These are phyloP conservation scores for Conopomorpha cramerella DNA, from an alignment of 1,140 invertebrate genomes.

Conservation along the genomic window DNA sequence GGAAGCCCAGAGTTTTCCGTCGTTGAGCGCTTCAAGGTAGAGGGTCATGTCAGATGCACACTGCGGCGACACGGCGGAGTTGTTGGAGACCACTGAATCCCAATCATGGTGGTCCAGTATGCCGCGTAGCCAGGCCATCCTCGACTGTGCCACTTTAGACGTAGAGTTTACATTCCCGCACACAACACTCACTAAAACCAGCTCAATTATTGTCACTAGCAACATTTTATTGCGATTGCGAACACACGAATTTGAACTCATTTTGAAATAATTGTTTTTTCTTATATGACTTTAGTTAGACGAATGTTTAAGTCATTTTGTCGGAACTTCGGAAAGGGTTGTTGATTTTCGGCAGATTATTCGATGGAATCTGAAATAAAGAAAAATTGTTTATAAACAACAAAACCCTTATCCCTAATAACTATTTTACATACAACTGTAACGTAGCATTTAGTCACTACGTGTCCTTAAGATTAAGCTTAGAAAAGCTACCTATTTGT, in stretches of 20 bases:
- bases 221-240: conserved; percentile 5
- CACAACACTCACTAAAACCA: conserved; percentile 46
- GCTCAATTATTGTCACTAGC: conserved; percentile 23
- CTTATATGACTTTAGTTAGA: background rate
- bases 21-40: conserved; percentile 62
- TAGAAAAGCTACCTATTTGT: too few species aligned
- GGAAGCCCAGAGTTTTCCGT: conserved; percentile 69
- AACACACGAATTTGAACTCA: conserved; percentile 2
- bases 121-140: conserved; percentile 67
- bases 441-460: too few species aligned
- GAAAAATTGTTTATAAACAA: too few species aligned
- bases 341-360: too few species aligned
- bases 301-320: background rate
- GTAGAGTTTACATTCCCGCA: conserved; percentile 32
- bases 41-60: conserved; percentile 62
- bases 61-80: conserved; percentile 38
- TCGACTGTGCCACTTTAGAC: conserved; percentile 14
- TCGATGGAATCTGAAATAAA: too few species aligned
- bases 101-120: conserved; percentile 71
- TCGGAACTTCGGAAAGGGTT: too few species aligned
- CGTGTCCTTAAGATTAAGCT: too few species aligned
- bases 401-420: too few species aligned
- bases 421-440: too few species aligned
- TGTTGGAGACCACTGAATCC: conserved; percentile 39
- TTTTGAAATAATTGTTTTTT: too few species aligned